These are phyloP conservation scores for Orestias chungarensis DNA, from an alignment of 2,797 vertebrate species.

Conservation along the genomic window DNA sequence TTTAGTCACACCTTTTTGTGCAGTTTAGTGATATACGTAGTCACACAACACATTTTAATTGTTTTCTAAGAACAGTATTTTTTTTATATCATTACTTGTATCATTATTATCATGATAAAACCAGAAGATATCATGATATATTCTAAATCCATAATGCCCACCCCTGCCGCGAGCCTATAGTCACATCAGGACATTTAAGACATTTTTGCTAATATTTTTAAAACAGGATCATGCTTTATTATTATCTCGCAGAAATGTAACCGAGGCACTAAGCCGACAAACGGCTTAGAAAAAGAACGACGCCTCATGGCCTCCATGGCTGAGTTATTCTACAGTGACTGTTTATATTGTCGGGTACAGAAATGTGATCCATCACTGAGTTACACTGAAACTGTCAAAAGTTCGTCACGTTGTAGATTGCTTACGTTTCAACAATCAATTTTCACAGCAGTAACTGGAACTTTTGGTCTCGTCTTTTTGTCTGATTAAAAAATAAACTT, in stretches of 20 bases:
- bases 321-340: slow-evolving; percentile 2
- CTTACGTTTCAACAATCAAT: not conserved
- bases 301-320: not conserved
- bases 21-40: no score
- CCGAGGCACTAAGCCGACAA: not conserved
- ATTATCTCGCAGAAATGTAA: not conserved
- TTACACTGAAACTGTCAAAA: not conserved
- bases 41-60: no score
- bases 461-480: not conserved
- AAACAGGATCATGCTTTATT: no score
- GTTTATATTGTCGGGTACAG: slow-evolving; percentile 22
- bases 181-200: no score
- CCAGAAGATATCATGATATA: no score
- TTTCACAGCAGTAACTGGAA: not conserved
- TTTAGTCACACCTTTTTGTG: no score
- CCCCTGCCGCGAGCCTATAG: no score
- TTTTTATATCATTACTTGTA: no score
- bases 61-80: no score
- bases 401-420: not conserved
- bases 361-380: not conserved
- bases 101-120: no score
- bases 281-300: not conserved
- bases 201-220: no score
- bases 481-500: not conserved
- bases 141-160: no score